These are phyloP conservation scores for Prunella himalayana DNA, from an alignment of 2,113 vertebrate species.

Conservation along the genomic window DNA sequence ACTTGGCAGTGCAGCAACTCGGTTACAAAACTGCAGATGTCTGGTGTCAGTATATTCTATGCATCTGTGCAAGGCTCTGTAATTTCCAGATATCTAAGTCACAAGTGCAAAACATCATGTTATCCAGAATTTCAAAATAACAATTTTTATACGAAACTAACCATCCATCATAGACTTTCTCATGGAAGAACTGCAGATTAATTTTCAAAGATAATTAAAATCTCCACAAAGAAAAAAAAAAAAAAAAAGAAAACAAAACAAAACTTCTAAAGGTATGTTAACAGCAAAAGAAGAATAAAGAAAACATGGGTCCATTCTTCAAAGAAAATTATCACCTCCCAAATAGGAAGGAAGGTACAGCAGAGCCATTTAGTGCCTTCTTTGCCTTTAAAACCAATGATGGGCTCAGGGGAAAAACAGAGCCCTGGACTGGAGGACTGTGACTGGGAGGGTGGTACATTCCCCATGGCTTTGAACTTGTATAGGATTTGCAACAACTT, in stretches of 20 bases:
- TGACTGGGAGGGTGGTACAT: background rate
- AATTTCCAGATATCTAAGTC: background rate
- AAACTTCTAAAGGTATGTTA: background rate
- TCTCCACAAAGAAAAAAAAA: background rate
- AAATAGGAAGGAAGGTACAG: background rate
- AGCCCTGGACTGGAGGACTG: background rate
- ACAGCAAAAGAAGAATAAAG: background rate
- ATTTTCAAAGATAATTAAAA: background rate
- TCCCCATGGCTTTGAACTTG: background rate
- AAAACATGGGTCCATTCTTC: background rate
- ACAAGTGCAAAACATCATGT: background rate
- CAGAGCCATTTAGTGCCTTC: background rate
- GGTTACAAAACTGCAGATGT: background rate
- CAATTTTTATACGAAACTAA: background rate
- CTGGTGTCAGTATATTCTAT: background rate
- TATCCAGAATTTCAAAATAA: background rate
- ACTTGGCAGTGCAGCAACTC: background rate
- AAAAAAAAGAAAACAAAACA: too few relatives aligned
- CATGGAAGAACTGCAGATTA: background rate
- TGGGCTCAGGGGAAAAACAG: fast-evolving
- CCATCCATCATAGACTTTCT: background rate
- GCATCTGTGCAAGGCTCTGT: background rate
- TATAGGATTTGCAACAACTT: background rate
- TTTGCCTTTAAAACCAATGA: background rate
- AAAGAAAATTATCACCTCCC: background rate